phyloP scores from a whole-genome alignment of 2,797 vertebrate genomes.

The Semaprochilodus insignis region DNA sequence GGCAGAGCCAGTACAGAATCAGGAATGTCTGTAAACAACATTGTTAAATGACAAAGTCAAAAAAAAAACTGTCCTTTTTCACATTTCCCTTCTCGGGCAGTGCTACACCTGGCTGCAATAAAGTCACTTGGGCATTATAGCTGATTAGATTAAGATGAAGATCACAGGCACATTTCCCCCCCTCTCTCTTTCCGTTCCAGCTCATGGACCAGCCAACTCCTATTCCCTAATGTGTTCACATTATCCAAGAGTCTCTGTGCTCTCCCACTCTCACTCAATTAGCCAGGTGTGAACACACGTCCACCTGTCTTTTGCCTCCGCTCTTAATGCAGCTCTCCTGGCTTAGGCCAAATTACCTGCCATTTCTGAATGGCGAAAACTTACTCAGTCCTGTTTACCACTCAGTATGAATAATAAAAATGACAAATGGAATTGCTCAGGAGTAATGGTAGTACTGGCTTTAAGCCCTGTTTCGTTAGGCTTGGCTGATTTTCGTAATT shows the following conservation, averaged over 20 bases:
- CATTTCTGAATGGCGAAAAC: slow-evolving; percentile 74
- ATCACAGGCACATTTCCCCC: slow-evolving; percentile 12
- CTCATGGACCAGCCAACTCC: slow-evolving; percentile 43
- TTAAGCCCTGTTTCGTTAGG: slow-evolving; percentile 81
- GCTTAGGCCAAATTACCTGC: slow-evolving; percentile 62
- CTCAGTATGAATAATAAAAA: slow-evolving; percentile 79
- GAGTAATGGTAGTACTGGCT: slow-evolving; percentile 75
- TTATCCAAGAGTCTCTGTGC: slow-evolving; percentile 49
- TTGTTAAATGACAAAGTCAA: background rate
- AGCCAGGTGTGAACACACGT: slow-evolving; percentile 55
- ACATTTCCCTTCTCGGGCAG: too few relatives aligned
- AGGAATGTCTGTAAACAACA: background rate
- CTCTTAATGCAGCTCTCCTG: slow-evolving; percentile 57
- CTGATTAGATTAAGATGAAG: slow-evolving; percentile 11
- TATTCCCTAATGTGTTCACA: slow-evolving; percentile 44
- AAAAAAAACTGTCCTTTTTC: background rate
- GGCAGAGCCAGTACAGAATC: too few relatives aligned
- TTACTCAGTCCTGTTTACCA: slow-evolving; percentile 74
- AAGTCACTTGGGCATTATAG: slow-evolving; percentile 11
- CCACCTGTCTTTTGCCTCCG: slow-evolving; percentile 60
- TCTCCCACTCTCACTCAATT: slow-evolving; percentile 61
- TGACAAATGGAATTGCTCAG: slow-evolving; percentile 78
- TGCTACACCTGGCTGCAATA: background rate
- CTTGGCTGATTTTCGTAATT: slow-evolving; percentile 84
- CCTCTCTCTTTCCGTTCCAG: slow-evolving; percentile 14